Base-by-base conservation (phyloP, 92 coral and sea anemone species). In the Phenganax stokvisi region DNA sequence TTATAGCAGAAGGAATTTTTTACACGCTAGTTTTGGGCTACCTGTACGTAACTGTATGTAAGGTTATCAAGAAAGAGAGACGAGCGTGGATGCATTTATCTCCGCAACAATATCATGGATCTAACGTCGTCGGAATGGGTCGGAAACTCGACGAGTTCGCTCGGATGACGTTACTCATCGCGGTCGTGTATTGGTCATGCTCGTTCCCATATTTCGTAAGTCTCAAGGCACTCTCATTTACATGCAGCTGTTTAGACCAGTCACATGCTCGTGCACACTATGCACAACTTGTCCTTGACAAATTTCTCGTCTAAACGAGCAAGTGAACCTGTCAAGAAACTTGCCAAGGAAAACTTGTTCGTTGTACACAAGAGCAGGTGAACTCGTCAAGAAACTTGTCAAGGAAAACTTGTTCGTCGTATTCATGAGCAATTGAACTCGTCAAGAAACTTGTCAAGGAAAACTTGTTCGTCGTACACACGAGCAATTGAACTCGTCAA, bases 181-280 rank as follows among this genome's bases (percentile, higher is more conserved):
- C 92, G 6, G 62, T 83, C 28, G 65, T 93, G 13, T 93, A 87
- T 81, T 93, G 93, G 74, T 54, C 81, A 25, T 93, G 97, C 74
- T 91, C 82, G 68, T 88, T 87, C 1, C 97, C 97, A 13, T 93
- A 89, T 88, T 74, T 93, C 90, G 97, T 93, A 56, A 93, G 97
- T 56, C 0, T 9, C 58, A 56, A 16, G 10, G 17, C 3, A 20
- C 25, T 20, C 25, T 20, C 25, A 20, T 20, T 20, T 20, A 20
- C 25, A 20, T 20, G 25, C 25, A 20, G 25, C 25, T 20, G 25
- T 20, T 20, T 20, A 20, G 25, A 20, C 25, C 25, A 20, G 25
- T 20, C 25, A 20, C 25, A 20, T 20, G 25, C 25, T 20, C 25
- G 25, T 20, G 25, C 25, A 20, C 25, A 20, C 25, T 20, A 20